Base-by-base conservation (phyloP, 1,140 invertebrate genomes). In the Temnothorax curvispinosus region DNA sequence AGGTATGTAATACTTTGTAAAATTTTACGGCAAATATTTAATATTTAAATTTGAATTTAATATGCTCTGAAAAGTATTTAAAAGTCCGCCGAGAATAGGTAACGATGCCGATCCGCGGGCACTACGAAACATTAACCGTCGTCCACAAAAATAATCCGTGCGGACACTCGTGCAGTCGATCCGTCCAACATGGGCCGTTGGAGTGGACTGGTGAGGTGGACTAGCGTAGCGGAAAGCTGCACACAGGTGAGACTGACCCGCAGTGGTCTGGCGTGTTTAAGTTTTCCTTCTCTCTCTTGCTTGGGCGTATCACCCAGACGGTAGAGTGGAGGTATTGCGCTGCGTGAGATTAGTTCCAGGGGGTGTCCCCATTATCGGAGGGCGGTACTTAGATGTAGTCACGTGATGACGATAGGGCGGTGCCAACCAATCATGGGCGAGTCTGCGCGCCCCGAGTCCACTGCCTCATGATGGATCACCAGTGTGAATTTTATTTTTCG, bases 401-500 rank as follows among this genome's bases (percentile, higher is more conserved):
- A 95, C 94, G 94, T 95, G 95, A 93, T 44, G 64, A 32, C 2
- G 0, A 13, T 35, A 88, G 90, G 95, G 94, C 92, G 94, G 93
- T 74, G 91, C 87, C 92, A 89, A 67, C 95, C 94, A 95, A 95
- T 95, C 78, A 74, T 41, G 75, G 75, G 21, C 65, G 87, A 87
- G 86, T 88, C 87, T 91, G 88, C 90, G 93, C 90, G 87, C 90
- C 91, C 84, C 41, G 80, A 87, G 90, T 92, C 91, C 93, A 92
- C 89, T 93, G 91, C 93, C 92, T 91, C 94, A 94, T 95, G 94
- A 95, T 95, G 95, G 94, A 95, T 95, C 93, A 94, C 92, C 91
- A 88, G 80, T 90, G 86, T 91, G 92, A 91, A 94, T 95, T 94
- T 93, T 95, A 94, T 94, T 95, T 93, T 94, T 93, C 91, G 89